Evolutionary conservation across 2,797 vertebrate species (phyloP).

Genomic region (Typhlichthys subterraneus): DNA sequence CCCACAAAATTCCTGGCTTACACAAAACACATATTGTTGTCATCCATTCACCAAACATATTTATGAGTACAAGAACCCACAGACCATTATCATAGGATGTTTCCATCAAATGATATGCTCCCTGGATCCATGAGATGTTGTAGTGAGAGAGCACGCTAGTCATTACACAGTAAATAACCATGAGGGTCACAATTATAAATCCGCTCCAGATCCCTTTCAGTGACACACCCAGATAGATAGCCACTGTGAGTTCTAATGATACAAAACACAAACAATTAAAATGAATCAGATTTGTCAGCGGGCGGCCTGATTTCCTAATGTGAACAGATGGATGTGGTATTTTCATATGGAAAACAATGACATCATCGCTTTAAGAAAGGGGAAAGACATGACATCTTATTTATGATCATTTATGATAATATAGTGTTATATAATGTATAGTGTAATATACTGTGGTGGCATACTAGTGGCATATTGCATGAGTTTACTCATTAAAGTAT

Average conservation of each 20-base stretch:
- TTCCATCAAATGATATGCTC: slow-evolving; percentile 51
- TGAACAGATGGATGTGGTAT: slow-evolving; percentile 46
- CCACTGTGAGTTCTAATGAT: slow-evolving; percentile 43
- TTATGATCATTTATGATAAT: background rate
- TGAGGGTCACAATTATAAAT: slow-evolving; percentile 34
- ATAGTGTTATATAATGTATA: too few species aligned
- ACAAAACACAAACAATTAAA: slow-evolving; percentile 64
- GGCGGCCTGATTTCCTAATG: slow-evolving; percentile 24
- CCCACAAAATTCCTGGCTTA: slow-evolving; percentile 24
- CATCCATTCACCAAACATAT: slow-evolving; percentile 39
- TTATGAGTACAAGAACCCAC: slow-evolving; percentile 47
- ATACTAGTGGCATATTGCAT: too few species aligned
- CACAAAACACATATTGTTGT: slow-evolving; percentile 41
- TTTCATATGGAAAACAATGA: slow-evolving; percentile 32
- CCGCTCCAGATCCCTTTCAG: slow-evolving; percentile 25
- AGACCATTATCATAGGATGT: slow-evolving; percentile 42
- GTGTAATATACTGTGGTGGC: too few species aligned
- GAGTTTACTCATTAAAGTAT: too few species aligned
- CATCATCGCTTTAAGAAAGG: slow-evolving; percentile 28
- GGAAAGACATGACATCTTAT: slow-evolving; percentile 18
- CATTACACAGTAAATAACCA: slow-evolving; percentile 28
- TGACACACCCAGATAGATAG: slow-evolving; percentile 8
- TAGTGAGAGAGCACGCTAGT: slow-evolving; percentile 13
- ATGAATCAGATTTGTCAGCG: slow-evolving; percentile 11
- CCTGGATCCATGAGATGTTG: slow-evolving; percentile 13